Evolutionary conservation across 1,140 invertebrate species (phyloP).

Genomic region (Drosophila arawakana): DNA sequence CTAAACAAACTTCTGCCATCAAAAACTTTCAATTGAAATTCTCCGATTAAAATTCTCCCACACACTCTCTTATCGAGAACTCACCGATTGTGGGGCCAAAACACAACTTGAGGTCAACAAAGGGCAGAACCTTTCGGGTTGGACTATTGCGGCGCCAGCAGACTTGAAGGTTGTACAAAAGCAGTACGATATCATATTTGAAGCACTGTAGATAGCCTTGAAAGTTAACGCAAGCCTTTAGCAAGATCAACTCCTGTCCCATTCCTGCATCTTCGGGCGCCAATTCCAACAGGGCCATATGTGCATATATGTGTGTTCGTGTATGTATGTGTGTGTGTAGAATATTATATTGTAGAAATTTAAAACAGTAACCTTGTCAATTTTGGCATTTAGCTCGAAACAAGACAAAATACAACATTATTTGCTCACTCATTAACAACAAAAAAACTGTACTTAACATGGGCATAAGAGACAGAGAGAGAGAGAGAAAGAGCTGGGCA

Average conservation of each 20-base stretch:
- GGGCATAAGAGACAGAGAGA: constrained; percentile 23
- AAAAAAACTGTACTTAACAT: constrained; percentile 20
- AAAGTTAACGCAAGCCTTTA: constrained; percentile 39
- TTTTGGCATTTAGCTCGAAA: constrained; percentile 55
- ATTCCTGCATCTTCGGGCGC: constrained; percentile 44
- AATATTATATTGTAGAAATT: background rate
- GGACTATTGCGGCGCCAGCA: constrained; percentile 22
- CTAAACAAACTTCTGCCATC: background rate
- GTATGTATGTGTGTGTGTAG: background rate
- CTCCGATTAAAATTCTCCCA: background rate
- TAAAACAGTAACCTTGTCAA: constrained; percentile 34
- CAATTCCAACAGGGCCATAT: constrained; percentile 52
- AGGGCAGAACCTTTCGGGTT: constrained; percentile 30
- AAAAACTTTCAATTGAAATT: background rate
- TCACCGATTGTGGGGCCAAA: constrained; percentile 48
- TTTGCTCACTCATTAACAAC: constrained; percentile 61
- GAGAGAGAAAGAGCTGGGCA: constrained; percentile 31
- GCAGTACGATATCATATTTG: constrained; percentile 38
- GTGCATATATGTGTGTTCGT: background rate
- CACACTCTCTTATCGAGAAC: background rate
- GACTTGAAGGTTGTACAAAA: constrained; percentile 42
- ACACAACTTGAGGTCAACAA: constrained; percentile 35
- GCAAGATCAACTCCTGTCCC: constrained; percentile 37
- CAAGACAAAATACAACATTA: constrained; percentile 9
- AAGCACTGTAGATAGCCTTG: background rate